Conservation (phyloP, 2,888 invertebrate species). For the Helleia helle region DNA sequence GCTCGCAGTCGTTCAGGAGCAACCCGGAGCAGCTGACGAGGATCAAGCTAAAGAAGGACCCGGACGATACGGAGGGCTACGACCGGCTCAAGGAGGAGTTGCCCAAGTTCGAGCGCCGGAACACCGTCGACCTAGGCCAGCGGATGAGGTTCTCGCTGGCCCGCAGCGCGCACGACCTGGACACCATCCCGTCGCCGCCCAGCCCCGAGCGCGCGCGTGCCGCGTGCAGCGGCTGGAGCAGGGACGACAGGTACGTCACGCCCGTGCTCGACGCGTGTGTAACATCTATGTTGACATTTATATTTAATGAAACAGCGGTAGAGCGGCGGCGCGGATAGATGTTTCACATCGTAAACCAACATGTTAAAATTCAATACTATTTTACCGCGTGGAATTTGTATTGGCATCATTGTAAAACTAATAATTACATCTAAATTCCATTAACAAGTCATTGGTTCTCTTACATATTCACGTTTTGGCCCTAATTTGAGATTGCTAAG, state of each 20-base stretch:
- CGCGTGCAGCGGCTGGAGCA: constrained; percentile 12
- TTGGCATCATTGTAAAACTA: too few species aligned
- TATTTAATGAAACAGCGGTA: too few species aligned
- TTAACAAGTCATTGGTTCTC: too few species aligned
- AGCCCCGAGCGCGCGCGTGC: constrained; percentile 13
- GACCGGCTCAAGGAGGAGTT: constrained; percentile 39
- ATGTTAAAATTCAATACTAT: too few species aligned
- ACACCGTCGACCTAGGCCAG: constrained; percentile 63
- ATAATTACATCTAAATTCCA: too few species aligned
- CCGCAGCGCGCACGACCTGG: constrained; percentile 51
- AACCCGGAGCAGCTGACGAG: constrained; percentile 68
- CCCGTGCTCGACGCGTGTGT: too few species aligned
- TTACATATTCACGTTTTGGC: too few species aligned
- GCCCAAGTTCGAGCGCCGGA: constrained; percentile 59
- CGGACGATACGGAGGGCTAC: constrained; percentile 33
- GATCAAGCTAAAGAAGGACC: constrained; percentile 53
- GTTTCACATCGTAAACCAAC: too few species aligned
- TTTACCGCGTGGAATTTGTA: too few species aligned
- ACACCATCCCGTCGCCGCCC: constrained; percentile 45
- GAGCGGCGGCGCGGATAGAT: too few species aligned
- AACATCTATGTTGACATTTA: too few species aligned
- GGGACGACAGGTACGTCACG: constrained; percentile 19
- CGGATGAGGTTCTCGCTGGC: constrained; percentile 56
- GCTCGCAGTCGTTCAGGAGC: constrained; percentile 85
- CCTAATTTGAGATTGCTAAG: too few species aligned